Percentiles rank a stretch among this genome's conserved stretches.
Conservation (phyloP, 2,888 invertebrate genomes). For the Aphidoletes aphidimyza region DNA sequence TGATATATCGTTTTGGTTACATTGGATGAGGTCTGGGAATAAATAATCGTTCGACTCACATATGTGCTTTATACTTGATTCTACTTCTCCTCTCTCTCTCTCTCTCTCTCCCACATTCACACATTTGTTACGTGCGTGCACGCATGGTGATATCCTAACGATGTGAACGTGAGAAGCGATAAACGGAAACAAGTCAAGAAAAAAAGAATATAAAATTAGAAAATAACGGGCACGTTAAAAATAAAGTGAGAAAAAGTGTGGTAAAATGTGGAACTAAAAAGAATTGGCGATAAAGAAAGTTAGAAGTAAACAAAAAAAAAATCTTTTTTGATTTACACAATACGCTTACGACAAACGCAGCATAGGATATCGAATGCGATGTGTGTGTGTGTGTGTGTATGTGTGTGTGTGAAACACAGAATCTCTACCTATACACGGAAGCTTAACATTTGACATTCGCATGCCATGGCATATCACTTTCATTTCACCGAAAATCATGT, state of each 20-base stretch:
- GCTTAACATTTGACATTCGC: neutral
- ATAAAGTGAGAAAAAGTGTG: neutral
- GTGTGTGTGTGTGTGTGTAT: too few relatives aligned
- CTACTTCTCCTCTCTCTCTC: neutral
- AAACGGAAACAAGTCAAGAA: slow-evolving; percentile 16
- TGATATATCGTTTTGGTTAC: neutral
- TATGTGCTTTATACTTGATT: neutral
- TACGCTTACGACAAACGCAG: neutral
- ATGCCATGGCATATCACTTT: slow-evolving; percentile 16
- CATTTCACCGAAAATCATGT: neutral
- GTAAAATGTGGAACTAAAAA: neutral
- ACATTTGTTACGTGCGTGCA: slow-evolving; percentile 38
- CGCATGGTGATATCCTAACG: slow-evolving; percentile 17
- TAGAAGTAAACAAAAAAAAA: too few relatives aligned
- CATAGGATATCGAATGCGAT: neutral
- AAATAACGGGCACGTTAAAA: neutral
- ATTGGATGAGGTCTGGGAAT: slow-evolving; percentile 41
- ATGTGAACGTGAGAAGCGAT: slow-evolving; percentile 9
- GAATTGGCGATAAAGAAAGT: slow-evolving; percentile 7
- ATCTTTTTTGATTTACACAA: slow-evolving; percentile 42
- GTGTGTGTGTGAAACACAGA: too few relatives aligned
- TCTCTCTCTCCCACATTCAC: too few relatives aligned
- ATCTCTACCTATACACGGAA: too few relatives aligned
- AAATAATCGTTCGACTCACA: slow-evolving; percentile 44
- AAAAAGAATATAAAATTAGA: slow-evolving; percentile 23